Conservation (phyloP, 2,797 vertebrate species). For the Ptychobarbus kaznakovi region DNA sequence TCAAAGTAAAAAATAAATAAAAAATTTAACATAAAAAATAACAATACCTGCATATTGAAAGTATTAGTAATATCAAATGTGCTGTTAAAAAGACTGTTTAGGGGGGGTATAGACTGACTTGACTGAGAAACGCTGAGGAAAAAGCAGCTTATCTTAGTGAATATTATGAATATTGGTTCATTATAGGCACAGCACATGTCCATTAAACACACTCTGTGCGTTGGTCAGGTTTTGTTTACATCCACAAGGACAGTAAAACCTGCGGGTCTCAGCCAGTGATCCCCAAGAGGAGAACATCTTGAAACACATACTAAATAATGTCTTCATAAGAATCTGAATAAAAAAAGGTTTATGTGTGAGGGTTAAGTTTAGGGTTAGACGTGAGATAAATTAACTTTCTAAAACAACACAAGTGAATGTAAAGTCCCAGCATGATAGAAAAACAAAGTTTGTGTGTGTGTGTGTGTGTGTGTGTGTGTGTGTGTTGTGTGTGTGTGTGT, state of each 20-base stretch:
- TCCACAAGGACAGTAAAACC: neutral
- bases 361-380: neutral
- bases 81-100: no score
- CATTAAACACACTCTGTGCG: neutral
- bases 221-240: neutral
- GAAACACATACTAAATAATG: neutral
- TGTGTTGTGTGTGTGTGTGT: no score
- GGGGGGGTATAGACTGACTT: neutral
- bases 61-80: neutral
- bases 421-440: neutral
- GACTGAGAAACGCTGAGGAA: neutral
- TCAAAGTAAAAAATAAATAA: no score
- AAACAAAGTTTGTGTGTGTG: slow-evolving; percentile 4
- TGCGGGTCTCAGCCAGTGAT: neutral
- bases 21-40: neutral
- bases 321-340: neutral
- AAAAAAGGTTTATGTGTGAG: neutral
- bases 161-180: neutral
- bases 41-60: neutral
- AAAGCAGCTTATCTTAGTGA: neutral
- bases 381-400: neutral
- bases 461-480: neutral
- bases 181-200: neutral
- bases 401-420: neutral
- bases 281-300: neutral